Evolutionary conservation across 2,888 invertebrate species (phyloP).

Genomic region (Acrocyrtus sp.): DNA sequence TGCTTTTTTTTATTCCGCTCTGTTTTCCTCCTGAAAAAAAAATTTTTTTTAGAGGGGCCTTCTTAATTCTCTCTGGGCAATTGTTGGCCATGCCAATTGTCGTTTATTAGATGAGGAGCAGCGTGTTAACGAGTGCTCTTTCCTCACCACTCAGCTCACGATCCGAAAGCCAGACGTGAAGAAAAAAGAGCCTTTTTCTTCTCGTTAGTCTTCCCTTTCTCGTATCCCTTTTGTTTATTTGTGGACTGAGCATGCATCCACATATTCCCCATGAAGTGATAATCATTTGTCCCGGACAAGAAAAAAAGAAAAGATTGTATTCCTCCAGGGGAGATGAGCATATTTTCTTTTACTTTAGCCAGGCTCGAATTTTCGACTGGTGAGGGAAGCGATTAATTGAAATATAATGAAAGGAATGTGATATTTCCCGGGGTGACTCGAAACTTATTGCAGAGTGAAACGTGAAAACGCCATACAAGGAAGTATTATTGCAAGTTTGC

Average conservation of each 20-base stretch:
- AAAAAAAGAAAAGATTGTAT: not conserved
- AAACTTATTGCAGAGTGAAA: conserved; percentile 8
- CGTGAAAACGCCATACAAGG: conserved; percentile 17
- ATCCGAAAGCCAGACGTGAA: not conserved
- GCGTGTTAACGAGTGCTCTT: not conserved
- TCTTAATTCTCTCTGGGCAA: no score
- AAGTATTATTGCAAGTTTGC: conserved; percentile 30
- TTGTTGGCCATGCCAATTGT: no score
- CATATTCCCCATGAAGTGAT: conserved; percentile 20
- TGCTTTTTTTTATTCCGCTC: no score
- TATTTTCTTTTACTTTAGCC: not conserved
- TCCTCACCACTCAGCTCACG: not conserved
- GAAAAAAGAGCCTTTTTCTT: not conserved
- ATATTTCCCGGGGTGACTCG: not conserved
- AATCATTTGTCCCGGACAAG: conserved; percentile 30
- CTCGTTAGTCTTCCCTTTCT: not conserved
- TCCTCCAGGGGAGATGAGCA: not conserved
- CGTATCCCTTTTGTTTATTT: not conserved
- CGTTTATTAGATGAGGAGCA: no score
- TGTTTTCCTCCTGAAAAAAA: no score
- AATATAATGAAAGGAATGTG: not conserved
- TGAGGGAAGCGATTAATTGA: not conserved
- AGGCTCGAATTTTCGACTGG: not conserved
- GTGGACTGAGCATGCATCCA: conserved; percentile 4
- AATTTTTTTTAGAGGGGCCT: no score